Evolutionary conservation across 2,888 invertebrate species (phyloP).

Genomic region (Drosophila atroscutellata): DNA sequence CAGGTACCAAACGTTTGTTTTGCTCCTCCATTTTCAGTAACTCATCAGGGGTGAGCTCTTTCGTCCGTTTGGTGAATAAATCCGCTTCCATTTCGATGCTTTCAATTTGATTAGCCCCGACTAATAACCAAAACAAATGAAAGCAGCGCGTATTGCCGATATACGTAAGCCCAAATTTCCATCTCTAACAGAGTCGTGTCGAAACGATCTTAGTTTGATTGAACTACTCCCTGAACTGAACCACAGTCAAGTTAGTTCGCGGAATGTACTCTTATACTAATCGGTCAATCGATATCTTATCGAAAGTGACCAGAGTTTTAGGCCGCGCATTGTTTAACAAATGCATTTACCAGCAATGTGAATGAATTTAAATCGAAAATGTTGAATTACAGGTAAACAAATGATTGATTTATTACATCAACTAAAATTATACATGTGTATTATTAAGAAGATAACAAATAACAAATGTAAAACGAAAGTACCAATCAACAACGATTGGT

Average conservation of each 20-base stretch:
- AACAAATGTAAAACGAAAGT: constrained; percentile 62
- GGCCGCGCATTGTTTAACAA: neutral
- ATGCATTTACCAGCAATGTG: neutral
- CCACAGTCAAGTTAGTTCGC: neutral
- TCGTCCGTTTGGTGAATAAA: constrained; percentile 63
- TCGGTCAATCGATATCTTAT: constrained; percentile 9
- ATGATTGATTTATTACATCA: constrained; percentile 55
- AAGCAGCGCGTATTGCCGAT: neutral
- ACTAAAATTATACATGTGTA: constrained; percentile 40
- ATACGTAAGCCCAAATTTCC: neutral
- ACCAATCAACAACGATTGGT: constrained; percentile 28
- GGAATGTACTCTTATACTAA: neutral
- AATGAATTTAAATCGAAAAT: neutral
- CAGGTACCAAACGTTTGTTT: constrained; percentile 89
- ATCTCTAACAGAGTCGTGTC: neutral
- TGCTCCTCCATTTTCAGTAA: constrained; percentile 88
- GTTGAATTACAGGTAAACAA: constrained; percentile 40
- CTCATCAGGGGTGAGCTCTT: constrained; percentile 86
- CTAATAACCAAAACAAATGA: constrained; percentile 6
- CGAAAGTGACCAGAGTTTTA: neutral
- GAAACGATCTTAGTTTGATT: neutral
- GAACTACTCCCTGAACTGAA: neutral
- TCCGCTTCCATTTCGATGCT: constrained; percentile 51
- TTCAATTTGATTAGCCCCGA: neutral
- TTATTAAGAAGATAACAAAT: constrained; percentile 71